Percentiles rank a stretch among this genome's conserved stretches.
These are phyloP conservation scores for Drosophila flavopinicola DNA, from an alignment of 2,888 invertebrate species.

Conservation along the genomic window DNA sequence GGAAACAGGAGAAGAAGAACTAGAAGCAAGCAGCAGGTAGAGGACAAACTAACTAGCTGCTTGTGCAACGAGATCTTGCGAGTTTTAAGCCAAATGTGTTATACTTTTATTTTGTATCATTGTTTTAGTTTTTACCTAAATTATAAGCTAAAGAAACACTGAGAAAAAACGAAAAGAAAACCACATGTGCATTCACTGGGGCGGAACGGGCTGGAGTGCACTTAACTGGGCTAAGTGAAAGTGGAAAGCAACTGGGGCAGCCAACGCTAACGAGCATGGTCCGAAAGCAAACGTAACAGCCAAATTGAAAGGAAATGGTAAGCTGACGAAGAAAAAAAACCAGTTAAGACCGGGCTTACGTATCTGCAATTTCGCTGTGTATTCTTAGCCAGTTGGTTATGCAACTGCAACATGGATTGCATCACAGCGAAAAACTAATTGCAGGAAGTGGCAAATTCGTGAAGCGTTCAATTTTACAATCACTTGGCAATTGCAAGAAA, in stretches of 20 bases:
- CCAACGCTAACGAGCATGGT: constrained; percentile 15
- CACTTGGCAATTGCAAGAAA: constrained; percentile 39
- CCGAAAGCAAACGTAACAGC: constrained; percentile 26
- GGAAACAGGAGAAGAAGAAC: constrained; percentile 37
- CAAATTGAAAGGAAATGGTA: constrained; percentile 35
- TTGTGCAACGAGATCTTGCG: constrained; percentile 59
- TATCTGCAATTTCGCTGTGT: constrained; percentile 36
- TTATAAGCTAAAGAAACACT: constrained; percentile 80
- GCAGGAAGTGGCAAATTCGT: constrained; percentile 62
- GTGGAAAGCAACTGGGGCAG: constrained; percentile 54
- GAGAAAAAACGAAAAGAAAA: constrained; percentile 19
- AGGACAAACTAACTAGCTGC: constrained; percentile 77
- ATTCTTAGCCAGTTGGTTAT: constrained; percentile 76
- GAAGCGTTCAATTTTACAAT: too few species aligned
- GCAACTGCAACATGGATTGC: constrained; percentile 57
- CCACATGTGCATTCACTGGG: constrained; percentile 29
- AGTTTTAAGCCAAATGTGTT: constrained; percentile 84
- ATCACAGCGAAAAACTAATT: constrained; percentile 65
- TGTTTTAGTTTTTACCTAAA: constrained; percentile 78
- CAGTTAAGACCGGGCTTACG: constrained; percentile 33
- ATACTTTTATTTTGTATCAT: constrained; percentile 75
- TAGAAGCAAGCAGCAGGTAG: constrained; percentile 62
- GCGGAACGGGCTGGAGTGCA: constrained; percentile 18
- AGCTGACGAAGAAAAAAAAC: constrained; percentile 39
- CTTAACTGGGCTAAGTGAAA: constrained; percentile 51